Evolutionary conservation across 2,113 vertebrate species (phyloP).

Genomic region (Amblyopsis rosae): DNA sequence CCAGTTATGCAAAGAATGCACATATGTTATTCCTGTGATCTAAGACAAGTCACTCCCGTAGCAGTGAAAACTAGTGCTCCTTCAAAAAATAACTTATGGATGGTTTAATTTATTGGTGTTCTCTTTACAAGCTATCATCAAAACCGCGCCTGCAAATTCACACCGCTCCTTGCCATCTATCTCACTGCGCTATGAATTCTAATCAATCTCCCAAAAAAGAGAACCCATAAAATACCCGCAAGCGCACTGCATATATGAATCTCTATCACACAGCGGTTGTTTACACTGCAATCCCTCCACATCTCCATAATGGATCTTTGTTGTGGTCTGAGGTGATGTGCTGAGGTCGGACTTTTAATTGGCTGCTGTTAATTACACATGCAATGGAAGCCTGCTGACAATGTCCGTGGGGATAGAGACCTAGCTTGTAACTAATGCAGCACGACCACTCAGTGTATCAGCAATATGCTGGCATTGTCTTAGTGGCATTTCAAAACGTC

Average conservation of each 20-base stretch:
- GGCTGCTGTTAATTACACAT: constrained; percentile 72
- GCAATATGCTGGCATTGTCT: constrained; percentile 25
- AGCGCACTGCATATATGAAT: constrained; percentile 32
- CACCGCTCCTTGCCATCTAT: background rate
- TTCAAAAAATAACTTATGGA: too few species aligned
- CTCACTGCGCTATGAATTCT: constrained; percentile 32
- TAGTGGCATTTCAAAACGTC: constrained; percentile 20
- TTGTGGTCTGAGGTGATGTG: constrained; percentile 62
- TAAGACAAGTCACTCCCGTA: too few species aligned
- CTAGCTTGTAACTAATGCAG: constrained; percentile 43
- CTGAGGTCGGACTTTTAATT: constrained; percentile 71
- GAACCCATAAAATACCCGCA: background rate
- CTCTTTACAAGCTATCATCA: too few species aligned
- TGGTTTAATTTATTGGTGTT: too few species aligned
- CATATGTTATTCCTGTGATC: too few species aligned
- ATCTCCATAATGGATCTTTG: constrained; percentile 76
- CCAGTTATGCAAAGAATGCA: background rate
- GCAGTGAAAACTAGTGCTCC: too few species aligned
- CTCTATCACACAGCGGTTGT: constrained; percentile 54
- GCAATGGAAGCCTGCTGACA: constrained; percentile 64
- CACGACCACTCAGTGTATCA: constrained; percentile 16
- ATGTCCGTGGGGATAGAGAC: constrained; percentile 52
- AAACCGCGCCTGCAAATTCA: too few species aligned
- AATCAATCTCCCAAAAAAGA: constrained; percentile 23
- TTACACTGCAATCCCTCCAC: constrained; percentile 58